These are phyloP conservation scores for Drosophila rufa DNA, from an alignment of 1,140 invertebrate genomes.

Conservation along the genomic window DNA sequence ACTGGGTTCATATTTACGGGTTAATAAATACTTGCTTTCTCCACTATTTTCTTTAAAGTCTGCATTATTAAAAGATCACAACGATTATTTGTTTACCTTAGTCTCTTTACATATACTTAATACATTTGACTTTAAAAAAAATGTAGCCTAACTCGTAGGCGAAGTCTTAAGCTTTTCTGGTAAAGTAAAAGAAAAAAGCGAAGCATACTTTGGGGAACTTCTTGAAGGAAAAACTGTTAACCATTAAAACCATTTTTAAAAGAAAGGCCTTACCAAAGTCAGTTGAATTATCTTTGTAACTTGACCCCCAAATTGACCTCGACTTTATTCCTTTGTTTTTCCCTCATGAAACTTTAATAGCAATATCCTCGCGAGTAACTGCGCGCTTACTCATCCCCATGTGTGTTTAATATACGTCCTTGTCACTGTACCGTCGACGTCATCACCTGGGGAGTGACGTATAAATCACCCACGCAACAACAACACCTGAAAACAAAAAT, in stretches of 20 bases:
- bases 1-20: no score
- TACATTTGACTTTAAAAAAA: neutral
- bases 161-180: neutral
- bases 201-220: neutral
- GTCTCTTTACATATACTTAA: neutral
- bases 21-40: no score
- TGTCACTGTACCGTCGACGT: conserved; percentile 22
- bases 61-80: no score
- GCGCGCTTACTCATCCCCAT: conserved; percentile 32
- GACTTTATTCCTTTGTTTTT: neutral
- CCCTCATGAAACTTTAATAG: conserved; percentile 13
- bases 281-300: neutral
- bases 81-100: neutral
- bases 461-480: conserved; percentile 40
- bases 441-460: conserved; percentile 36
- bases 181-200: neutral
- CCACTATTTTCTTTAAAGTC: neutral
- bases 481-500: conserved; percentile 18
- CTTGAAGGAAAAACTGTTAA: neutral
- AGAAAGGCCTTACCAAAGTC: neutral
- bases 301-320: conserved; percentile 2
- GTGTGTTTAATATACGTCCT: conserved; percentile 12
- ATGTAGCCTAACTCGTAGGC: conserved; percentile 20
- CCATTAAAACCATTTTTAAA: neutral
- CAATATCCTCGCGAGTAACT: neutral